Evolutionary conservation across 2,113 vertebrate genomes (phyloP).

Genomic region (Peromyscus californicus): DNA sequence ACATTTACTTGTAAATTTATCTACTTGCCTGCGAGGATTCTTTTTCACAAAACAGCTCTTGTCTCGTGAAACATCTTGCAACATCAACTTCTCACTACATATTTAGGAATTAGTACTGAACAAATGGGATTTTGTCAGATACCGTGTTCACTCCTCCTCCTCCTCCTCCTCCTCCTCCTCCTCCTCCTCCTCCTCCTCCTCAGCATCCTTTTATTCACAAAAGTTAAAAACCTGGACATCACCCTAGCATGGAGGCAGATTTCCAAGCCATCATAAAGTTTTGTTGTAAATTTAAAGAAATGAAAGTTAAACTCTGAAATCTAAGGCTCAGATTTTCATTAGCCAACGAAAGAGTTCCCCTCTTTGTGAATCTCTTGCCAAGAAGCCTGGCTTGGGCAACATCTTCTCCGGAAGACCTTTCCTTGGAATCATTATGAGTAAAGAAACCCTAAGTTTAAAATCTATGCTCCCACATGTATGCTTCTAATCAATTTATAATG

Average conservation of each 20-base stretch:
- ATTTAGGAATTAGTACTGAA: conserved; percentile 3
- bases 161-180: neutral
- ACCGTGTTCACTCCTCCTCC: neutral
- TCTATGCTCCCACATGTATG: neutral
- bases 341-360: neutral
- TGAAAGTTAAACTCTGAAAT: conserved; percentile 4
- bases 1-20: neutral
- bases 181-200: neutral
- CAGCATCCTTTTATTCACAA: neutral
- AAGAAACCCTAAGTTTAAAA: neutral
- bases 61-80: too few relatives aligned
- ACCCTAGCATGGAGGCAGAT: neutral
- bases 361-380: neutral
- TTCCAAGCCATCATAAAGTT: neutral
- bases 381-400: neutral
- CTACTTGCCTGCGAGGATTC: neutral
- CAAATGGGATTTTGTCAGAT: neutral
- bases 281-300: neutral
- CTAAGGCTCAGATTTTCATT: neutral
- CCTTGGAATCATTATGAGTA: neutral
- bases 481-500: neutral
- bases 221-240: neutral
- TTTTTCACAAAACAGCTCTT: neutral
- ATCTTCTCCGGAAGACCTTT: neutral
- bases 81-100: neutral